Base-by-base conservation (phyloP, 2,113 vertebrate species). In the Todiramphus chloris region DNA sequence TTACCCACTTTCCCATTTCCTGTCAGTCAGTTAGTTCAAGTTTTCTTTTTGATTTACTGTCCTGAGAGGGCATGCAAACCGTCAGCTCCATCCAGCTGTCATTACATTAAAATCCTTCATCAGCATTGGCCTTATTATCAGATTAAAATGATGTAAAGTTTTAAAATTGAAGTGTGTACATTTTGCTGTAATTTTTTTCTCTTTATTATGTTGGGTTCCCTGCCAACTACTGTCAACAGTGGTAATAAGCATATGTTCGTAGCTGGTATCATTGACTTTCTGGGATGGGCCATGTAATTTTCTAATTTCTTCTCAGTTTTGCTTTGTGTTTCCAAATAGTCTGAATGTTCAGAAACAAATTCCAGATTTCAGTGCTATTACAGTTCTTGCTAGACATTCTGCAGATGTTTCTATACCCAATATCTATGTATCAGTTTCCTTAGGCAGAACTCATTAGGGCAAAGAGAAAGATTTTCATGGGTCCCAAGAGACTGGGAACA, bases 141-240 rank as follows among this genome's bases (percentile, higher is more conserved):
- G 28, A n/a, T 17, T 17, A 64, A 58, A 89, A 70, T 51, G 31
- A 50, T 33, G 7, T 11, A 60, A 9, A 48, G 16, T n/a, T 14
- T 70, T 72, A 68, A 76, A 87, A 51, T 2, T 8, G 11, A 90
- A 84, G 13, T 31, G 16, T 58, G 28, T 41, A 55, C 2, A 23
- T 76, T 83, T 83, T 68, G 13, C n/a, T 80, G 37, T 16, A 31
- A 28, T 84, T 73, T 90, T 90, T 90, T 53, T 86, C 46, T 25
- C 37, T 76, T 89, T 17, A 33, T 58, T 69, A n/a, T 28, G 19
- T 20, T 74, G 46, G 0, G 3, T n/a, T 82, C 37, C 20, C 20
- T 75, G 75, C 19, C 58, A 75, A 15, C 9, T 88, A 10, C 50
- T 79, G 25, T 74, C 0, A 1, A 39, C 21, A 46, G 50, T 23